Evolutionary conservation across 2,797 vertebrate genomes (phyloP), one percentile per base, ranked within the genome.

Genomic region (Pseudochirops corinnae): DNA sequence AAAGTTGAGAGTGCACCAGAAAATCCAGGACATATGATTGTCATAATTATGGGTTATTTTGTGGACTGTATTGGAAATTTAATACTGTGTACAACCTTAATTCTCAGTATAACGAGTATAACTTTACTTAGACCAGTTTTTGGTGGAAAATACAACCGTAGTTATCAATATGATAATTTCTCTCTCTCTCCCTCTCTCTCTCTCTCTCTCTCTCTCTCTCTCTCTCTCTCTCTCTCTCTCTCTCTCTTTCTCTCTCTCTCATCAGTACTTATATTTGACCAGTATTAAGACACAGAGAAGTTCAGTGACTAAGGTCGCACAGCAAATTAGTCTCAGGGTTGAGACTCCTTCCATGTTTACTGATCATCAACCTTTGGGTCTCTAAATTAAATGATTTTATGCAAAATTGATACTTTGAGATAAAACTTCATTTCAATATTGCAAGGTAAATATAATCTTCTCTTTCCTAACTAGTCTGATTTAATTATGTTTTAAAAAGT

Each of bases 401-500:
- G 24, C 39, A 82, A 82, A 92, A 92, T 91, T 74, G 95, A 94
- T 87, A 96, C 53, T 97, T 96, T 91, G 91, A 95, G 95, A 97
- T 93, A 95, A 96, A 93, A 46, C 95, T 94, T 95, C 58, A 57
- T 96, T 97, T 96, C 95, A 94, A 93, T 95, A 95, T 96, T 95
- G 96, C 0, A 3, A 92, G 92, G 90, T 96, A 87, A 96, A 95
- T 93, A 96, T 90, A 91, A 91, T 92, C 95, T 95, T 93, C 67
- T 97, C 94, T 95, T 92, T 90, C 95, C 93, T 94, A 95, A 95
- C 95, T 96, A 97, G 95, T 97, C 96, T 94, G 96, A 98, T 97
- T 97, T 97, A 97, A 97, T 97, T 97, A 97, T 92, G 29, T 93
- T 97, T 98, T 96, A 97, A 97, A 97, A 95, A 97, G 97, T 96